Percentiles rank a stretch among this genome's conserved stretches.
Evolutionary conservation across 2,113 vertebrate genomes (phyloP).

Genomic region (Rissa tridactyla): DNA sequence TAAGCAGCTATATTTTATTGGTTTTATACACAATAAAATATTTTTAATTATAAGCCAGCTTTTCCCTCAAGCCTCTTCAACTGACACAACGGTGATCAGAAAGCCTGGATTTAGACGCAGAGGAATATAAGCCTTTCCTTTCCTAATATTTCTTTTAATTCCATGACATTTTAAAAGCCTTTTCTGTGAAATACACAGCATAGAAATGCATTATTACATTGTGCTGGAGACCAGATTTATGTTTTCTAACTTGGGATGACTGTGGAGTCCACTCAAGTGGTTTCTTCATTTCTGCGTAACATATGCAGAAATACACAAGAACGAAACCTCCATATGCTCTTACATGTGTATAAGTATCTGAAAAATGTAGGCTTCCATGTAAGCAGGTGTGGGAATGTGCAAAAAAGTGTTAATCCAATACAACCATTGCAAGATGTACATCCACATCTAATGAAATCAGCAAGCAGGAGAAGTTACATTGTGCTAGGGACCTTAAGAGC

Average conservation of each 20-base stretch:
- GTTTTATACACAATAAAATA: background rate
- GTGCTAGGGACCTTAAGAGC: background rate
- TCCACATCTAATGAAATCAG: background rate
- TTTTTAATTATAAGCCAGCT: slow-evolving; percentile 25
- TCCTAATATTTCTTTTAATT: background rate
- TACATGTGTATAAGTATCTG: background rate
- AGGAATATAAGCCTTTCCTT: background rate
- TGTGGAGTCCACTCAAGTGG: background rate
- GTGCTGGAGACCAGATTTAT: background rate
- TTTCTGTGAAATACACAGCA: background rate
- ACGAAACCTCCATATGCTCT: background rate
- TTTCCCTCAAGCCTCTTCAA: background rate
- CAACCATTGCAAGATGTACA: background rate
- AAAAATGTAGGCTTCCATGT: background rate
- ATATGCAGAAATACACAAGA: background rate
- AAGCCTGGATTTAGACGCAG: background rate
- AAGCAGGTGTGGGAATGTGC: background rate
- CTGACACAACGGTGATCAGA: background rate
- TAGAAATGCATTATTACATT: background rate
- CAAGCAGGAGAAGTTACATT: background rate
- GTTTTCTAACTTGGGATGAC: background rate
- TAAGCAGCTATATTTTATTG: background rate
- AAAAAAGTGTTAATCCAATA: background rate
- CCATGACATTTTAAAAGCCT: background rate
- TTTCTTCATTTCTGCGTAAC: background rate